A percentile compares a stretch with the other conserved stretches of the same genome.
Evolutionary conservation across 2,113 vertebrate species (phyloP).

Genomic region (Tautogolabrus adspersus): DNA sequence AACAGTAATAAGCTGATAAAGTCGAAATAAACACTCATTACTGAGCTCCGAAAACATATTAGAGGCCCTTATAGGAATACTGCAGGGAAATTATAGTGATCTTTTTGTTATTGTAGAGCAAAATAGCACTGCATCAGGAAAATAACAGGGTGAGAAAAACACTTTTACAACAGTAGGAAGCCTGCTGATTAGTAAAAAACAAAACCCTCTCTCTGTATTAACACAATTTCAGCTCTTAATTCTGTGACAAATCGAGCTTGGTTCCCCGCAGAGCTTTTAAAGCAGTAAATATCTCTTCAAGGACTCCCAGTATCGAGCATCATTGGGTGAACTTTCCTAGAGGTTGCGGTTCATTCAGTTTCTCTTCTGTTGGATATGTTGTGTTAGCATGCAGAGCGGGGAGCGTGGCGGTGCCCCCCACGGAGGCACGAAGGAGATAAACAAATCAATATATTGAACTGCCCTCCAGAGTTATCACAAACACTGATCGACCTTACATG

Average conservation of each 20-base stretch:
- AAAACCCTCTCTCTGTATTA: slow-evolving; percentile 4
- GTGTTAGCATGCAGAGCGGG: slow-evolving; percentile 11
- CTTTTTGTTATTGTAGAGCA: slow-evolving; percentile 14
- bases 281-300: slow-evolving; percentile 12
- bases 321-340: background rate
- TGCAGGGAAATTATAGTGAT: slow-evolving; percentile 10
- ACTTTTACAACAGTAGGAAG: background rate
- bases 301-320: background rate
- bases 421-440: slow-evolving; percentile 49
- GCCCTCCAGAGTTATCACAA: slow-evolving; percentile 52
- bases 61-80: background rate
- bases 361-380: background rate
- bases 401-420: slow-evolving; percentile 10
- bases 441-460: slow-evolving; percentile 70
- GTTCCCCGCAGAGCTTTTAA: slow-evolving; percentile 24
- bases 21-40: background rate
- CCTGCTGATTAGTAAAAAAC: slow-evolving; percentile 9
- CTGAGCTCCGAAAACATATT: slow-evolving; percentile 8
- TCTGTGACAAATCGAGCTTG: slow-evolving; percentile 1
- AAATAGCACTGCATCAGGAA: slow-evolving; percentile 15
- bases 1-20: background rate
- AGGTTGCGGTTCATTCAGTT: background rate
- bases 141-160: slow-evolving; percentile 13
- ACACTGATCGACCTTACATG: slow-evolving; percentile 44
- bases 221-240: slow-evolving; percentile 18